A percentile compares a stretch with the other conserved stretches of the same genome.
phyloP scores from a whole-genome alignment of 2,888 invertebrate species.

The Coleophora flavipennella region DNA sequence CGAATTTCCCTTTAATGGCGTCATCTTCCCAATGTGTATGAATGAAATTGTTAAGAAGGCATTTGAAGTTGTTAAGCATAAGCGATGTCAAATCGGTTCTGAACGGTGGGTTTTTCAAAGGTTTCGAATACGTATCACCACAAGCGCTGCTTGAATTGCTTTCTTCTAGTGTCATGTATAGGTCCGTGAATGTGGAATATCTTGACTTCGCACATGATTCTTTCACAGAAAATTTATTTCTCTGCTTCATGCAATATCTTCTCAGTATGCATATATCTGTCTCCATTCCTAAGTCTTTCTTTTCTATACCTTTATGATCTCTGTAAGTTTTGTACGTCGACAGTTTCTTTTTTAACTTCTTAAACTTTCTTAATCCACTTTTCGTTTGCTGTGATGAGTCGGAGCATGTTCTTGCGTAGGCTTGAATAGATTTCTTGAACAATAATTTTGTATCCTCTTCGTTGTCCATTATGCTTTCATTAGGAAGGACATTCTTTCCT shows the following conservation, averaged over 20 bases:
- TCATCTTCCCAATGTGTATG: conserved; percentile 34
- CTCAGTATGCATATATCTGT: conserved; percentile 49
- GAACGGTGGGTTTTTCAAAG: conserved; percentile 11
- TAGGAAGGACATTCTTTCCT: conserved; percentile 29
- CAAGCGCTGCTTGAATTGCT: conserved; percentile 27
- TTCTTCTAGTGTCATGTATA: conserved; percentile 26
- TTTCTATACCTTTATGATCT: conserved; percentile 27
- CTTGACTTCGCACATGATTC: conserved; percentile 27
- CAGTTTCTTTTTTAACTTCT: conserved; percentile 28
- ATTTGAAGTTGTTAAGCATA: conserved; percentile 44
- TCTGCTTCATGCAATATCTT: conserved; percentile 36
- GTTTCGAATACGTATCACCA: conserved; percentile 32
- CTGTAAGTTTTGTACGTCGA: conserved; percentile 25
- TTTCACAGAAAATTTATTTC: conserved; percentile 23
- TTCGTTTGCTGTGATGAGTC: conserved; percentile 30
- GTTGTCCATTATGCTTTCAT: conserved; percentile 8
- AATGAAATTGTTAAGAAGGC: conserved; percentile 41
- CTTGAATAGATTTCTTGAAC: conserved; percentile 40
- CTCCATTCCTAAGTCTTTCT: conserved; percentile 51
- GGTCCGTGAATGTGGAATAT: conserved; percentile 33
- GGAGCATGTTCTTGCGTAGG: conserved; percentile 38
- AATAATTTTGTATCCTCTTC: conserved; percentile 26
- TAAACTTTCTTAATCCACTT: conserved; percentile 21
- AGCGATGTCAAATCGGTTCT: conserved; percentile 33
- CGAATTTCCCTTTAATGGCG: conserved; percentile 34